These are phyloP conservation scores for Eumerus sabulonum DNA, from an alignment of 2,888 invertebrate genomes.

Conservation along the genomic window DNA sequence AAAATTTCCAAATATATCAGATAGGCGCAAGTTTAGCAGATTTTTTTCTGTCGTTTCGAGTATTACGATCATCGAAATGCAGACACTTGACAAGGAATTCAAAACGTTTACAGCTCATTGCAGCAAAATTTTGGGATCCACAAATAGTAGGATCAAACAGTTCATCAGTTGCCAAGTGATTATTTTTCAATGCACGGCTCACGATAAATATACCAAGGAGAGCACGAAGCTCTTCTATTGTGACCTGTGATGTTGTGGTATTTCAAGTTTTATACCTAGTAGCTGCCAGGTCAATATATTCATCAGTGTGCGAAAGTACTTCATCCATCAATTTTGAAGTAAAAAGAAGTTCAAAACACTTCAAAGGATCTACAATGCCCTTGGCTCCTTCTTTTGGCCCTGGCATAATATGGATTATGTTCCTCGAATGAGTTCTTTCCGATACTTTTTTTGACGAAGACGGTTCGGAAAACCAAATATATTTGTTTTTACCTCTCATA, in stretches of 20 bases:
- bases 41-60: slow-evolving; percentile 30
- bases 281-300: slow-evolving; percentile 40
- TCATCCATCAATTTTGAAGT: slow-evolving; percentile 37
- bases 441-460: slow-evolving; percentile 18
- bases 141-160: slow-evolving; percentile 45
- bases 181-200: slow-evolving; percentile 29
- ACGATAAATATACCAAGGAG: slow-evolving; percentile 43
- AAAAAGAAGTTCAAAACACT: slow-evolving; percentile 4
- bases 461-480: too few relatives aligned
- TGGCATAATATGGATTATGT: slow-evolving; percentile 27
- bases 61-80: slow-evolving; percentile 30
- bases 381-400: slow-evolving; percentile 27
- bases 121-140: slow-evolving; percentile 37
- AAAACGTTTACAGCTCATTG: slow-evolving; percentile 49
- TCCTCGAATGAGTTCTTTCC: slow-evolving; percentile 33
- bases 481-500: slow-evolving; percentile 28
- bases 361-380: slow-evolving; percentile 36
- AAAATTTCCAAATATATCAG: slow-evolving; percentile 27
- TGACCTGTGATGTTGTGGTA: slow-evolving; percentile 37
- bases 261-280: slow-evolving; percentile 44
- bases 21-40: slow-evolving; percentile 32
- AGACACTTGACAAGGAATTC: slow-evolving; percentile 37
- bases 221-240: slow-evolving; percentile 49
- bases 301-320: slow-evolving; percentile 43
- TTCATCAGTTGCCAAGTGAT: slow-evolving; percentile 39